Conservation (phyloP, 1,140 invertebrate species). For the Drosophila bifasciata region DNA sequence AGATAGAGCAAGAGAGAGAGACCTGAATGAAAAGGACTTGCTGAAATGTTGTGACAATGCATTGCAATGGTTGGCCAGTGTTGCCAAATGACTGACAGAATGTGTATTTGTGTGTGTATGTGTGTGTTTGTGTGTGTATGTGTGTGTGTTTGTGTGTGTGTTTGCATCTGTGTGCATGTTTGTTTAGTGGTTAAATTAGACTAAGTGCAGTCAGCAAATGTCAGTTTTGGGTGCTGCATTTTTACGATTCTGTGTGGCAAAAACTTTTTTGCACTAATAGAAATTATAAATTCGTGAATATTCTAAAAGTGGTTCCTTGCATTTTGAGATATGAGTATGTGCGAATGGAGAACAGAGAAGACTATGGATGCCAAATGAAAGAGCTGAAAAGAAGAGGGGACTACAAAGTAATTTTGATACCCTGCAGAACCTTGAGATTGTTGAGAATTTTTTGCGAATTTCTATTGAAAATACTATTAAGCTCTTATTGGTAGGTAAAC, state of each 20-base stretch:
- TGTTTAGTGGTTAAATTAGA: constrained; percentile 76
- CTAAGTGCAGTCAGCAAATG: constrained; percentile 70
- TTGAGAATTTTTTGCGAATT: neutral
- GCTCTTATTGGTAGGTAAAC: neutral
- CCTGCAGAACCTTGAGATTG: neutral
- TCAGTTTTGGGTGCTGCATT: constrained; percentile 46
- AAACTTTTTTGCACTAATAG: constrained; percentile 58
- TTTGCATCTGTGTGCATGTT: constrained; percentile 33
- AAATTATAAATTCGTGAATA: constrained; percentile 57
- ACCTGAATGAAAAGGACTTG: constrained; percentile 30
- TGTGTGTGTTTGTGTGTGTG: constrained; percentile 37
- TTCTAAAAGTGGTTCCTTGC: constrained; percentile 1
- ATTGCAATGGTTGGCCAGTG: constrained; percentile 43
- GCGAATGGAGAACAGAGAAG: neutral
- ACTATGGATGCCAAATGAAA: neutral
- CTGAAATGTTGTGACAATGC: constrained; percentile 73
- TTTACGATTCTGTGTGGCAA: constrained; percentile 45
- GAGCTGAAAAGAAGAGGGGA: neutral
- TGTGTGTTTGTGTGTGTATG: constrained; percentile 33
- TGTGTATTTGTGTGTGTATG: constrained; percentile 37
- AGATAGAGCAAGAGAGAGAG: neutral
- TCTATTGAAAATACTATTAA: neutral
- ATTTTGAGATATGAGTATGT: neutral
- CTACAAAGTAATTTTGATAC: neutral
- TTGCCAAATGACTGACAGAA: constrained; percentile 69